Evolutionary conservation across 2,888 invertebrate genomes (phyloP), one percentile per base, ranked within the genome.

Genomic region (Saturnia japonica): DNA sequence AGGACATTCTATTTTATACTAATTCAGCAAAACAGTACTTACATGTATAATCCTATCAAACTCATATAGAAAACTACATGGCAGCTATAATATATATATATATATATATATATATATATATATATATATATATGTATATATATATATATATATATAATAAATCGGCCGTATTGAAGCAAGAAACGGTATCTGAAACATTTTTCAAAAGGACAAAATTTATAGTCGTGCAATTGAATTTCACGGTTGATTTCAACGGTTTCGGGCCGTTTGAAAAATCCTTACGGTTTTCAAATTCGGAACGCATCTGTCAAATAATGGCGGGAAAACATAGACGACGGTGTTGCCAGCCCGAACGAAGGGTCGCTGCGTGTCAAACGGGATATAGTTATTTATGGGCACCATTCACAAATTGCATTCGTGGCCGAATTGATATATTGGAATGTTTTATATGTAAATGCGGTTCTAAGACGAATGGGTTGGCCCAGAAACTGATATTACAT

Each of bases 371-470:
- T 93, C 93, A 92, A 92, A 91, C 85, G 85, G 88, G 88, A 92
- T 92, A 93, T 91, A 89, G 93, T 93, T 91, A 94, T 94, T 94
- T 94, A 94, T 93, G 88, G 86, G 80, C 78, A 79, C 89, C 89
- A 93, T 91, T 92, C 93, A 93, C 91, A 92, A 93, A 93, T 93
- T 93, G 91, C 92, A 91, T 91, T 91, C 88, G 89, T 88, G 89
- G 89, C 84, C 91, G 91, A 90, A 92, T 92, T 94, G 94, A 94
- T 94, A 90, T 93, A 94, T 94, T 84, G 89, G 83, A 83, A 90
- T 92, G 92, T 93, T 94, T 93, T 93, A 93, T 94, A 94, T 94
- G 94, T 91, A 93, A 94, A 94, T 94, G 91, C 77, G 83, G 80
- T 79, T 80, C 78, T 83, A 87, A 89, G 92, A 92, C 85, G 89